Evolutionary conservation across 2,888 invertebrate genomes (phyloP).

Genomic region (Drosophila tripunctata): DNA sequence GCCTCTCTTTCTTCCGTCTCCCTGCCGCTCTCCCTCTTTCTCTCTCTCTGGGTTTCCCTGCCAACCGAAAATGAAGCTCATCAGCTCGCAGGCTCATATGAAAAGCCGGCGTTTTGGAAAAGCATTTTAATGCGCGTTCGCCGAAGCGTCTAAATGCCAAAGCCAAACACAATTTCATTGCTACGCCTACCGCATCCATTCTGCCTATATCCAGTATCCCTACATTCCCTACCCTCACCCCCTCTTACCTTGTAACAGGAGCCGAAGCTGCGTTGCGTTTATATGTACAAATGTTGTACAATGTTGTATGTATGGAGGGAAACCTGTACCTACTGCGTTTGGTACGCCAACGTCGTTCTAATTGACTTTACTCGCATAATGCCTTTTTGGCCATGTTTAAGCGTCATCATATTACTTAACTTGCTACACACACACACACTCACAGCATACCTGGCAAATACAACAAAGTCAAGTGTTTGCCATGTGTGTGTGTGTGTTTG

Average conservation of each 20-base stretch:
- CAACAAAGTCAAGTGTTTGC: constrained; percentile 33
- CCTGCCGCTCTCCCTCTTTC: neutral
- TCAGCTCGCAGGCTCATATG: constrained; percentile 39
- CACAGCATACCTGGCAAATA: neutral
- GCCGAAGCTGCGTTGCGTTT: constrained; percentile 2
- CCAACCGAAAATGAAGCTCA: constrained; percentile 37
- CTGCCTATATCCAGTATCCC: neutral
- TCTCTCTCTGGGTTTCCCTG: neutral
- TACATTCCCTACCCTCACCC: neutral
- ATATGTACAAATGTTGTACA: no score
- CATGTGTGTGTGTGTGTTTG: constrained; percentile 4
- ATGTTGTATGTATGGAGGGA: neutral
- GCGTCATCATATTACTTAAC: constrained; percentile 78
- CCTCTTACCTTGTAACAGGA: constrained; percentile 3
- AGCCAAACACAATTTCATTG: constrained; percentile 61
- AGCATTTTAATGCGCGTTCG: constrained; percentile 53
- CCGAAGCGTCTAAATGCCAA: constrained; percentile 49
- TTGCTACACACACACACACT: constrained; percentile 12
- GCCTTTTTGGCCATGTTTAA: constrained; percentile 71
- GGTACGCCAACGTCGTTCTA: constrained; percentile 41
- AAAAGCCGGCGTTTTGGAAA: constrained; percentile 22
- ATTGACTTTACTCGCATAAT: constrained; percentile 75
- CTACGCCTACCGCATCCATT: neutral
- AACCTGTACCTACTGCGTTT: constrained; percentile 4
- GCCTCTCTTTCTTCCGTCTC: neutral